A percentile compares a stretch with the other conserved stretches of the same genome.
Evolutionary conservation across 1,140 invertebrate genomes (phyloP).

Genomic region (Xylocopa sonorina): DNA sequence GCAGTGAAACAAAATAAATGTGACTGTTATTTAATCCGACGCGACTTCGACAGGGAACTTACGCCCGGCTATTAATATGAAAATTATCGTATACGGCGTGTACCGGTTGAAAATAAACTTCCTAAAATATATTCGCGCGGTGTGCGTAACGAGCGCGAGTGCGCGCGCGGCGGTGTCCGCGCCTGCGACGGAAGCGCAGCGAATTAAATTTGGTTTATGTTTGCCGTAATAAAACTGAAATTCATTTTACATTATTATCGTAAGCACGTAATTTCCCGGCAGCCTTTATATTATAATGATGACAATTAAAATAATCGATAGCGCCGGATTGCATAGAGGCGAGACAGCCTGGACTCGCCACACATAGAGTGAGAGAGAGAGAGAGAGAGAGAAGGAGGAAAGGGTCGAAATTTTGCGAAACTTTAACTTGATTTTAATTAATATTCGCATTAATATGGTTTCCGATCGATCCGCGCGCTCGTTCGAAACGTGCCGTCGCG

Average conservation of each 20-base stretch:
- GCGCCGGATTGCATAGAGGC: background rate
- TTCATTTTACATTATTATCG: constrained; percentile 49
- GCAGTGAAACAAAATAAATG: constrained; percentile 4
- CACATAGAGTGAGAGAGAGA: background rate
- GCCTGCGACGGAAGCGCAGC: background rate
- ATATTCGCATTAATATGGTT: constrained; percentile 18
- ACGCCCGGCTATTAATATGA: constrained; percentile 49
- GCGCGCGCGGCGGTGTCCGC: background rate
- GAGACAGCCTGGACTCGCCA: background rate
- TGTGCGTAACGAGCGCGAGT: constrained; percentile 7
- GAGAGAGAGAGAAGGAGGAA: background rate
- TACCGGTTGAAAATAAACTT: constrained; percentile 53
- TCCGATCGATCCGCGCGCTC: background rate
- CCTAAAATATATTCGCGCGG: constrained; percentile 40
- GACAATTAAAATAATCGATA: constrained; percentile 54
- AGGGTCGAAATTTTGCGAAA: constrained; percentile 25
- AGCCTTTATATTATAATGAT: constrained; percentile 47
- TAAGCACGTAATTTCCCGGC: constrained; percentile 29
- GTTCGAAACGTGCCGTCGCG: too few species aligned
- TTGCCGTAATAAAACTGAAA: constrained; percentile 43
- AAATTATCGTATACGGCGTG: constrained; percentile 49
- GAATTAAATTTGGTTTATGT: constrained; percentile 52
- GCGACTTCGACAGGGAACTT: constrained; percentile 40
- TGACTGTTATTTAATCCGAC: constrained; percentile 46
- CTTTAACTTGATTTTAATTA: constrained; percentile 32